Percentiles rank a stretch among this genome's conserved stretches.
phyloP scores from a whole-genome alignment of 1,140 invertebrate species.

The Hyphantria cunea region DNA sequence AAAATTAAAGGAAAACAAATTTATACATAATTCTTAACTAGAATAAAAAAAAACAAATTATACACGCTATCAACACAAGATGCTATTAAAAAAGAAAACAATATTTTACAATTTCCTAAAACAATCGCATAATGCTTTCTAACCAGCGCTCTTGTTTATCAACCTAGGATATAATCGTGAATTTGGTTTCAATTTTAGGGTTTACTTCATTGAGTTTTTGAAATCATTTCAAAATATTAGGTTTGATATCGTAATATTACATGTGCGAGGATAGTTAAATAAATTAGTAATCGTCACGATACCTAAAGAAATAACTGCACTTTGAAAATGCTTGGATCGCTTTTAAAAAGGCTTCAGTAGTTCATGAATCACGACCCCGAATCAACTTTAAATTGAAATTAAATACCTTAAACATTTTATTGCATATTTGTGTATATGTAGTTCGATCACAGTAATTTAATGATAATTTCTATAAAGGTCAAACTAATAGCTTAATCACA shows the following conservation, averaged over 20 bases:
- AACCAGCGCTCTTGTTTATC: constrained; percentile 54
- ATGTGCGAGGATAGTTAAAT: constrained; percentile 29
- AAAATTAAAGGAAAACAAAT: constrained; percentile 80
- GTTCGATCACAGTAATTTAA: constrained; percentile 22
- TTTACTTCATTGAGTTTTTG: constrained; percentile 51
- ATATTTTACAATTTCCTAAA: constrained; percentile 63
- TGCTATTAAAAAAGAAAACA: constrained; percentile 65
- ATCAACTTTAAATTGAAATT: too few species aligned
- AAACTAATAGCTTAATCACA: constrained; percentile 21
- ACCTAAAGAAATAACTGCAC: neutral
- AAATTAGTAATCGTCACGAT: constrained; percentile 38
- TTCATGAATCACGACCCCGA: too few species aligned
- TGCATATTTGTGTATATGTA: constrained; percentile 12
- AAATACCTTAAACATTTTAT: neutral
- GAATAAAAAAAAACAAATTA: constrained; percentile 76
- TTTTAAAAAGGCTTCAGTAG: too few species aligned
- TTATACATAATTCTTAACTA: constrained; percentile 81
- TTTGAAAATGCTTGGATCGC: neutral
- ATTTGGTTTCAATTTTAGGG: constrained; percentile 72
- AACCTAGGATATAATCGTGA: constrained; percentile 59
- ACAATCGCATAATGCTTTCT: constrained; percentile 52
- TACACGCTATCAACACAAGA: constrained; percentile 79
- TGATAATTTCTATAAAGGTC: constrained; percentile 19
- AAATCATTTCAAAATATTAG: constrained; percentile 26
- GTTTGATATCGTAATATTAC: constrained; percentile 12